Conservation (phyloP, 2,888 invertebrate genomes). For the Cheilosia pagana region DNA sequence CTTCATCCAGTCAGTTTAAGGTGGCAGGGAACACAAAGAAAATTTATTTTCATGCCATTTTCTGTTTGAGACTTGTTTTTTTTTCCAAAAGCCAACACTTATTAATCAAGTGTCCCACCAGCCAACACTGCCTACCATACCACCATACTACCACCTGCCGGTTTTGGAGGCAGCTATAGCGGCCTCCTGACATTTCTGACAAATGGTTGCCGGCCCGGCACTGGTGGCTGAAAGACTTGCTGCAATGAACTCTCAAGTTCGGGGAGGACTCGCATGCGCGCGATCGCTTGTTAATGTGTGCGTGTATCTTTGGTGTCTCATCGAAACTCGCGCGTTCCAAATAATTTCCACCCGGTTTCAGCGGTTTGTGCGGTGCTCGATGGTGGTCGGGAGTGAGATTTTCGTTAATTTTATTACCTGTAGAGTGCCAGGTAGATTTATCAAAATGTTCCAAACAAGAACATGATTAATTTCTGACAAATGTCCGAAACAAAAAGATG, state of each 20-base stretch:
- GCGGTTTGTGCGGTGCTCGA: slow-evolving; percentile 35
- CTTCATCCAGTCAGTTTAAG: slow-evolving; percentile 47
- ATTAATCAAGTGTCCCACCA: slow-evolving; percentile 73
- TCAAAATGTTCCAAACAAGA: slow-evolving; percentile 78
- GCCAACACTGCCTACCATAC: slow-evolving; percentile 51
- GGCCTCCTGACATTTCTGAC: slow-evolving; percentile 68
- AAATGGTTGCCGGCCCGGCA: slow-evolving; percentile 64
- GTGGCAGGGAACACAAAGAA: slow-evolving; percentile 59
- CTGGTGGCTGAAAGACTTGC: slow-evolving; percentile 44
- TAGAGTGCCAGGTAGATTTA: slow-evolving; percentile 76
- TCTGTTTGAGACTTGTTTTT: slow-evolving; percentile 49
- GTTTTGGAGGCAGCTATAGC: slow-evolving; percentile 64
- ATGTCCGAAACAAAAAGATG: slow-evolving; percentile 82
- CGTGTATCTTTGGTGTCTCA: slow-evolving; percentile 65
- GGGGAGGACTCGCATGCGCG: slow-evolving; percentile 50
- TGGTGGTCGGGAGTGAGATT: slow-evolving; percentile 74
- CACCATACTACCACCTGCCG: slow-evolving; percentile 71
- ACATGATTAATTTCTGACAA: slow-evolving; percentile 84
- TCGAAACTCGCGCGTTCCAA: slow-evolving; percentile 60
- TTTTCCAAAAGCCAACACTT: slow-evolving; percentile 66
- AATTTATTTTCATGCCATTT: slow-evolving; percentile 73
- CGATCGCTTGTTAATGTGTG: slow-evolving; percentile 68
- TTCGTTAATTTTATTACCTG: slow-evolving; percentile 75
- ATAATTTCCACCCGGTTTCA: slow-evolving; percentile 40
- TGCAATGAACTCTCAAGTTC: slow-evolving; percentile 56